Evolutionary conservation across 2,888 invertebrate species (phyloP).

Genomic region (Allygus modestus): DNA sequence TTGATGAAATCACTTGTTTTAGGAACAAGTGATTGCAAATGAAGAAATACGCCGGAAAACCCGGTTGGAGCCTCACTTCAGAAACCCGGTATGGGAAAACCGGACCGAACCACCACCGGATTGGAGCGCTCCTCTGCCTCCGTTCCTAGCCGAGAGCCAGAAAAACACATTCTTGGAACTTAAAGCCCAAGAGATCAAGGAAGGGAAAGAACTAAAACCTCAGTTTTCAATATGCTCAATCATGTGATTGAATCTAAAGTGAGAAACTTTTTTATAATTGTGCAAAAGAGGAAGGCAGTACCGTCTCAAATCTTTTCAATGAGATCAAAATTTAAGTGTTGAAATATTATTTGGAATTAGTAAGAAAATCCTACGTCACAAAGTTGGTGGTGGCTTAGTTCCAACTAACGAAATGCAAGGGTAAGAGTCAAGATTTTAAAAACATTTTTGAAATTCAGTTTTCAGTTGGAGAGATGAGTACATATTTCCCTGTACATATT

Average conservation of each 20-base stretch:
- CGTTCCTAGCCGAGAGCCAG: slow-evolving; percentile 83
- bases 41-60: slow-evolving; percentile 82
- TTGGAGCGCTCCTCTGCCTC: slow-evolving; percentile 90
- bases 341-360: too few relatives aligned
- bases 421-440: too few relatives aligned
- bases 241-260: slow-evolving; percentile 53
- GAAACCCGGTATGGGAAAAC: slow-evolving; percentile 89
- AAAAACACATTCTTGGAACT: slow-evolving; percentile 81
- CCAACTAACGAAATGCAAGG: too few relatives aligned
- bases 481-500: too few relatives aligned
- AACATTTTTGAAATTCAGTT: too few relatives aligned
- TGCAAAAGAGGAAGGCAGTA: too few relatives aligned
- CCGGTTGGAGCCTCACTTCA: slow-evolving; percentile 82
- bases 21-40: slow-evolving; percentile 83
- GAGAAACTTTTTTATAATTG: too few relatives aligned
- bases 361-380: too few relatives aligned
- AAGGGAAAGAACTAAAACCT: slow-evolving; percentile 70
- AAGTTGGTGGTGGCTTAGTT: too few relatives aligned
- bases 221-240: slow-evolving; percentile 34
- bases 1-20: slow-evolving; percentile 67
- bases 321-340: too few relatives aligned
- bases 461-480: too few relatives aligned
- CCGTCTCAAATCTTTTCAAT: too few relatives aligned
- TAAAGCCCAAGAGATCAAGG: slow-evolving; percentile 81
- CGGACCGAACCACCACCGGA: slow-evolving; percentile 86